A percentile compares a stretch with the other conserved stretches of the same genome.
phyloP scores from a whole-genome alignment of 2,888 invertebrate species.

The Digitonthophagus gazella region DNA sequence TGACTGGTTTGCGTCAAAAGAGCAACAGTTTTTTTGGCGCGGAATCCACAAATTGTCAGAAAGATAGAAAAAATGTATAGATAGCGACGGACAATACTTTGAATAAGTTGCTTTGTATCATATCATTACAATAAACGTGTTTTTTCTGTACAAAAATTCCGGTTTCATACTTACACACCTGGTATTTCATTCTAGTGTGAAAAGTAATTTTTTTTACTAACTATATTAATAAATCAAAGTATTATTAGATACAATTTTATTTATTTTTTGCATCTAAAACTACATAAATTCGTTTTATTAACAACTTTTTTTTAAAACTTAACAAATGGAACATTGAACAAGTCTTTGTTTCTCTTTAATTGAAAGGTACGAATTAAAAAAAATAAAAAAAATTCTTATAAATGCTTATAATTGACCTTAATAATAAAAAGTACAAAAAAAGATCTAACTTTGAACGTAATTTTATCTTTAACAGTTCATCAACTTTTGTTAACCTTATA shows the following conservation, averaged over 20 bases:
- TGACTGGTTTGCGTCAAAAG: too few species aligned
- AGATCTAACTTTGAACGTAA: neutral
- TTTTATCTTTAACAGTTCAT: constrained; percentile 4
- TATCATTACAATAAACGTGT: too few species aligned
- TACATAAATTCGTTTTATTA: constrained; percentile 35
- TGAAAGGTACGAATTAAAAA: neutral
- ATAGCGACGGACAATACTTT: too few species aligned
- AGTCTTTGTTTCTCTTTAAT: constrained; percentile 30
- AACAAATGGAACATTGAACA: constrained; percentile 28
- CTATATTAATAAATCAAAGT: too few species aligned
- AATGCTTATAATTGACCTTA: neutral
- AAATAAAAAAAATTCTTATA: neutral
- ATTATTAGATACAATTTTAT: constrained; percentile 17
- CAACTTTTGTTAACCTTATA: neutral
- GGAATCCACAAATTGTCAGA: too few species aligned
- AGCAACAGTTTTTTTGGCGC: too few species aligned
- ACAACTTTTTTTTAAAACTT: constrained; percentile 30
- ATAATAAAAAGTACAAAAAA: neutral
- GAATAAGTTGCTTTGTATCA: too few species aligned
- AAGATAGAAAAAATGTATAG: too few species aligned
- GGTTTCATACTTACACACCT: too few species aligned
- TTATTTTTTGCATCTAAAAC: constrained; percentile 26
- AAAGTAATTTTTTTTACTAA: too few species aligned
- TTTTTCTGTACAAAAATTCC: too few species aligned
- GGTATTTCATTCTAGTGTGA: too few species aligned